phyloP scores from a whole-genome alignment of 1,140 invertebrate species.

The Idris sp. region DNA sequence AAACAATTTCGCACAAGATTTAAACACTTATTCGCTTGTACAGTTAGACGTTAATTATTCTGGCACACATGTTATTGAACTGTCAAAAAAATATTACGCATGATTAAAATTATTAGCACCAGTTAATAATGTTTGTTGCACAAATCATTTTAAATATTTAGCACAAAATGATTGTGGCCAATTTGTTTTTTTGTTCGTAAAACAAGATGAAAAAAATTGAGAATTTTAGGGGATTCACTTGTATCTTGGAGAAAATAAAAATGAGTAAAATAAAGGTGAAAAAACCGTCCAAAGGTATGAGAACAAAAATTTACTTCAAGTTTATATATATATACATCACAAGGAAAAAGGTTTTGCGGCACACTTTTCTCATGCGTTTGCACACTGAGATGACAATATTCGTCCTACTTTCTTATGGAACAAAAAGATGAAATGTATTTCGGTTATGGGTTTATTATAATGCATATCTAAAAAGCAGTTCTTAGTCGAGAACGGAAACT shows the following conservation, averaged over 20 bases:
- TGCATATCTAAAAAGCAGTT: constrained; percentile 27
- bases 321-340: no score
- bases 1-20: background rate
- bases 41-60: constrained; percentile 16
- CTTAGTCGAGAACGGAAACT: constrained; percentile 28
- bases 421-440: constrained; percentile 34
- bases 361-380: constrained; percentile 16
- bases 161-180: no score
- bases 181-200: no score
- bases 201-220: no score
- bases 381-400: constrained; percentile 37
- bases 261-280: no score
- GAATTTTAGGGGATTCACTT: no score
- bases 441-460: constrained; percentile 38
- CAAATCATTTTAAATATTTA: no score
- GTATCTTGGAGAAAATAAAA: no score
- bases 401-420: constrained; percentile 24
- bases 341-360: constrained; percentile 9
- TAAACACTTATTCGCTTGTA: constrained; percentile 2
- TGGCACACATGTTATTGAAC: background rate
- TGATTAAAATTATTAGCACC: constrained; percentile 5
- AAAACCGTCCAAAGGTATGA: no score
- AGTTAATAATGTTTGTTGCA: no score
- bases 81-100: background rate
- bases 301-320: no score